Evolutionary conservation across 2,797 vertebrate species (phyloP), one percentile per base, ranked within the genome.

Genomic region (Alosa sapidissima): DNA sequence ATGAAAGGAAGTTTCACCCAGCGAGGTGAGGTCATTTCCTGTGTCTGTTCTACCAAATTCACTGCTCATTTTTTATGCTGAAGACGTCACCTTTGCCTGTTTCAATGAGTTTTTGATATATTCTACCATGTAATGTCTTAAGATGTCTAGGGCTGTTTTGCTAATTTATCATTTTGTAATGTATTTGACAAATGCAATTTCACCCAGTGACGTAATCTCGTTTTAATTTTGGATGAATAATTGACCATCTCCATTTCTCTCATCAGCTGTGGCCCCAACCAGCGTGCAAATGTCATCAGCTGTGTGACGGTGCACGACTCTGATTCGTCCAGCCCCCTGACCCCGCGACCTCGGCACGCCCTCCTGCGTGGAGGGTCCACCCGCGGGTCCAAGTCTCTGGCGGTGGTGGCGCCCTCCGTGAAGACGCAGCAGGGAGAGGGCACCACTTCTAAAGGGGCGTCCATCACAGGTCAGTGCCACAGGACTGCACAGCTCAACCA

Each of bases 241-340:
- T 11, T 65, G 2, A 65, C 11, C 13, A 51, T 72, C 41, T 89
- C 33, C 87, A 24, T 85, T 84, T 36, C 0, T 4, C n/a, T 58
- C 14, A 14, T 60, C 49, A 98, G 97, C 86, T 93, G 96, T 88
- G 93, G 94, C 51, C 89, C 97, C 92, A 97, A 97, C 92, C 97
- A 98, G 89, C 96, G 98, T 89, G 96, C 98, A 28, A 99, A 99
- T 1, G 98, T 99, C 58, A 99, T 99, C 96, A 99, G 98, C 95
- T 99, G 98, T 21, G 97, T 99, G 86, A 99, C 98, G 0, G 97
- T 99, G 84, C 98, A 99, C 2, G 98, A 99, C 89, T 99, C 98
- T 0, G 98, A 99, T 93, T 99, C 98, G 0, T 99, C 98, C 91
- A 99, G 98, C 91, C 98, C 98, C 1, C 96, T 98, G 65, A 94